Evolutionary conservation across 1,140 invertebrate species (phyloP).

Genomic region (Pristionchus pacificus): DNA sequence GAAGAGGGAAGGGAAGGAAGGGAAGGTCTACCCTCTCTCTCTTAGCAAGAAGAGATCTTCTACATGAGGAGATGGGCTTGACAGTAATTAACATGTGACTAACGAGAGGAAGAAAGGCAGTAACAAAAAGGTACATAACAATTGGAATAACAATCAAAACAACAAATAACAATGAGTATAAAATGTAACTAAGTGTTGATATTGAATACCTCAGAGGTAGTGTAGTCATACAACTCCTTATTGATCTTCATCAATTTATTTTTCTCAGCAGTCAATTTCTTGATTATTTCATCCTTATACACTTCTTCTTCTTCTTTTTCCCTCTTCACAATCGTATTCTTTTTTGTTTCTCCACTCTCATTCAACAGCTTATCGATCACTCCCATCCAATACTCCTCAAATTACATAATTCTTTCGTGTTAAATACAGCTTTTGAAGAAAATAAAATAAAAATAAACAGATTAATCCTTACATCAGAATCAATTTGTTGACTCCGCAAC

Average conservation of each 20-base stretch:
- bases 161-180: not conserved
- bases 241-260: slow-evolving; percentile 19
- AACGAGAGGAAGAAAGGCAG: not conserved
- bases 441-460: no score
- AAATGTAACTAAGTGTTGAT: not conserved
- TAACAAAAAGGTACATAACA: slow-evolving; percentile 5
- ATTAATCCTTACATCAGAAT: no score
- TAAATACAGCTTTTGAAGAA: no score
- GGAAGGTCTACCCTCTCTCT: not conserved
- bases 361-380: no score
- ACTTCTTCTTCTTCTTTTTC: not conserved
- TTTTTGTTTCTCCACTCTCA: not conserved
- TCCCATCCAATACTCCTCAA: no score
- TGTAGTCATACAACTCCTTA: slow-evolving; percentile 19
- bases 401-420: no score
- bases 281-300: not conserved
- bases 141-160: not conserved
- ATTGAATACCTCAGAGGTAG: slow-evolving; percentile 11
- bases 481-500: not conserved
- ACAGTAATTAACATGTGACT: not conserved
- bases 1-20: not conserved
- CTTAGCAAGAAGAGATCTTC: no score
- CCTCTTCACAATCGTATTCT: not conserved
- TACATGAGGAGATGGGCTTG: no score
- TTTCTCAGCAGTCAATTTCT: slow-evolving; percentile 11